These are phyloP conservation scores for Danio rerio DNA, from an alignment of 2,113 vertebrate species.

Conservation along the genomic window DNA sequence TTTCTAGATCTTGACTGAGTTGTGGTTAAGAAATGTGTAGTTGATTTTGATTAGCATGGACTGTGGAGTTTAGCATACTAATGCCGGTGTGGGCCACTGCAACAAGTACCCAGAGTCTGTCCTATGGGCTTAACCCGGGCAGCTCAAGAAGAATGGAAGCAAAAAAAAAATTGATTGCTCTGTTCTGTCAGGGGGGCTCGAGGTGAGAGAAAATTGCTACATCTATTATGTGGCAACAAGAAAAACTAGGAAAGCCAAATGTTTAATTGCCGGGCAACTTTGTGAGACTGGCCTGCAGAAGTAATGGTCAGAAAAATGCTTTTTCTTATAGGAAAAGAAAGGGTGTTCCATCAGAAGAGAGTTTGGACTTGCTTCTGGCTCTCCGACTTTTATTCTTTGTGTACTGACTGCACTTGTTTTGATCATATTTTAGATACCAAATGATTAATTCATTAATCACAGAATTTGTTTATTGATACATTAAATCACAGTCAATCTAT, in stretches of 20 bases:
- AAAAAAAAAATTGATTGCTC: conserved; percentile 64
- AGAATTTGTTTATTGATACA: too few relatives aligned
- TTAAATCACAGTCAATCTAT: too few relatives aligned
- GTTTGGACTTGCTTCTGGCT: conserved; percentile 3
- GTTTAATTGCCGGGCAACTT: conserved; percentile 44
- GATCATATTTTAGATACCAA: neutral
- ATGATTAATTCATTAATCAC: neutral
- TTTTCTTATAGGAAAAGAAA: conserved; percentile 21
- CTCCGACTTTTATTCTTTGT: conserved; percentile 44
- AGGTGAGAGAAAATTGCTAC: conserved; percentile 68
- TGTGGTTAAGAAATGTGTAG: conserved; percentile 26
- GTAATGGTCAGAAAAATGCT: conserved; percentile 27
- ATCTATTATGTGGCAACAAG: conserved; percentile 68
- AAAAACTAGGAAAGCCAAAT: conserved; percentile 54
- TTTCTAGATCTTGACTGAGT: conserved; percentile 21
- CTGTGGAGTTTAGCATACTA: conserved; percentile 62
- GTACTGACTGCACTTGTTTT: conserved; percentile 28
- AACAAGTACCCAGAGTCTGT: conserved; percentile 60
- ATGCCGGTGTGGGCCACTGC: conserved; percentile 62
- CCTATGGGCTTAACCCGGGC: conserved; percentile 65
- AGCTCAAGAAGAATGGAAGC: conserved; percentile 59
- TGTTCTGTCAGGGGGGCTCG: conserved; percentile 63
- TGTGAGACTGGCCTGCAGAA: conserved; percentile 36
- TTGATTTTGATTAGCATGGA: conserved; percentile 14
- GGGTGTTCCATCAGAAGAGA: conserved; percentile 13